Evolutionary conservation across 2,888 invertebrate species (phyloP), one percentile per base, ranked within the genome.

Genomic region (Ochropleura leucogaster): DNA sequence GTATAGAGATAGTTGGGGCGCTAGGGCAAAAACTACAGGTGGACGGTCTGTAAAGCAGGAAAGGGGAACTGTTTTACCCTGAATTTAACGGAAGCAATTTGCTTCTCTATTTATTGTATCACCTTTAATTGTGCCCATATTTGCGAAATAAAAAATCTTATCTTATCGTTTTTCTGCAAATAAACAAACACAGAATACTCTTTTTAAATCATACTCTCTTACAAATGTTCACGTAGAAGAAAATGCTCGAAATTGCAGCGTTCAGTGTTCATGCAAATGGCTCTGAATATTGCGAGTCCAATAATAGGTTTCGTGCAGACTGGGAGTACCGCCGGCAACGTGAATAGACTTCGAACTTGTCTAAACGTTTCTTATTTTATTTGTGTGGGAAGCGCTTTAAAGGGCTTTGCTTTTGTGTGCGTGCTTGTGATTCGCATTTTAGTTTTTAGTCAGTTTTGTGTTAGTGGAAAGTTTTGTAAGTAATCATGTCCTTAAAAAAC

Each of bases 211-310:
- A 47, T 60, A 65, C 42, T 65, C 57, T 14, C 30, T 47, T 47
- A 60, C 57, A 75, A 77, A 55, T 71, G 47, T 68, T 62, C 60
- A 42, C 46, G 59, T 60, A 55, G 59, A 75, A 64, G n/a, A 59
- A 83, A 83, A 75, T 20, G 75, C n/a, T 70, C 75, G 75, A 80
- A 74, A 85, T 80, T 71, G 76, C 85, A 75, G 72, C 82, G 51
- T 70, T 85, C 85, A 75, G 72, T 80, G 51, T 70, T 85, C 78
- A 82, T 65, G 80, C 76, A 85, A 85, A 85, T 86, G 77, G 73
- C 78, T 67, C 60, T 9, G 74, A 79, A 70, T 72, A 84, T 78
- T 70, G 78, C 69, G 69, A 20, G 66, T 57, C 64, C 75, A 70
- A 75, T 85, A 85, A 82, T 78, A 80, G 77, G 65, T 80, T 75